Evolutionary conservation across 2,888 invertebrate genomes (phyloP).

Genomic region (Epinotia ramella): DNA sequence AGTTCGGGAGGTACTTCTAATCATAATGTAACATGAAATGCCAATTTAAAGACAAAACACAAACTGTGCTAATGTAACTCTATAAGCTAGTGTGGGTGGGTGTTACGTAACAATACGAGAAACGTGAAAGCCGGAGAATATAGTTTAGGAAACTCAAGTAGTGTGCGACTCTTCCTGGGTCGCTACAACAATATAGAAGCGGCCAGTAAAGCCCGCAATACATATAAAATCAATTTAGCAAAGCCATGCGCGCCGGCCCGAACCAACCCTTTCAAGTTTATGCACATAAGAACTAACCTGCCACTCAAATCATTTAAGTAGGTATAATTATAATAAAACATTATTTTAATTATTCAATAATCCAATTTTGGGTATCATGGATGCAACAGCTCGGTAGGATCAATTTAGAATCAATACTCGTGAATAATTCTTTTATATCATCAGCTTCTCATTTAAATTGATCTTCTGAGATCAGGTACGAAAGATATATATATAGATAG

Average conservation of each 20-base stretch:
- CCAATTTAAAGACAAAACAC: slow-evolving; percentile 32
- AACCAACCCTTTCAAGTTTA: slow-evolving; percentile 71
- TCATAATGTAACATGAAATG: slow-evolving; percentile 15
- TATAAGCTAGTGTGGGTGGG: slow-evolving; percentile 26
- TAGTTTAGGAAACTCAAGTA: slow-evolving; percentile 64
- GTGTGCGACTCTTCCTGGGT: slow-evolving; percentile 56
- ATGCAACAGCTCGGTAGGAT: too few relatives aligned
- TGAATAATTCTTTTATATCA: too few relatives aligned
- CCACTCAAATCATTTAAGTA: slow-evolving; percentile 38
- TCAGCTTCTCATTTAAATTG: too few relatives aligned
- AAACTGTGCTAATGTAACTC: slow-evolving; percentile 16
- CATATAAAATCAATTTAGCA: slow-evolving; percentile 84
- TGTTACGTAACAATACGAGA: slow-evolving; percentile 46
- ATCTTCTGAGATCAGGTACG: too few relatives aligned
- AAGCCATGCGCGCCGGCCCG: slow-evolving; percentile 78
- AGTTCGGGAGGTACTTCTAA: slow-evolving; percentile 12
- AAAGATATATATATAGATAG: too few relatives aligned
- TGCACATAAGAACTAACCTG: slow-evolving; percentile 61
- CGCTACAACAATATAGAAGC: slow-evolving; percentile 60
- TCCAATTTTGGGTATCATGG: too few relatives aligned
- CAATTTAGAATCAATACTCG: too few relatives aligned
- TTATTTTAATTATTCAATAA: background rate
- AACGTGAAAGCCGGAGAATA: slow-evolving; percentile 55
- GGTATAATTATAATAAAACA: slow-evolving; percentile 6
- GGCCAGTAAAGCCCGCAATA: slow-evolving; percentile 74